phyloP scores from a whole-genome alignment of 2,888 invertebrate genomes.

The Drosophila siamana region DNA sequence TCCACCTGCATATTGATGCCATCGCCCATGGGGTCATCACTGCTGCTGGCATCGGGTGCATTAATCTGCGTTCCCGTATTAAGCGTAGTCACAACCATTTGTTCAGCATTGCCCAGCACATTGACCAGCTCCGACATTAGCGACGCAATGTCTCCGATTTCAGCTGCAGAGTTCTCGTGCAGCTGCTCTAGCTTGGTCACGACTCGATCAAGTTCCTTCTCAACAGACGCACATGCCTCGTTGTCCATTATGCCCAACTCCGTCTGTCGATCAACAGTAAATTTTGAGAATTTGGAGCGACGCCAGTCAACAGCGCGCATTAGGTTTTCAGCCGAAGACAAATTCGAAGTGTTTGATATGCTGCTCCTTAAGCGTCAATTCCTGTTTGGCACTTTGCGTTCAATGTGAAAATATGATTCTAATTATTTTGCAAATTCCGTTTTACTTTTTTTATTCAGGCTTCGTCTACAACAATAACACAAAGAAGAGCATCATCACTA shows the following conservation, averaged over 20 bases:
- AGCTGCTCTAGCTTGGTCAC: conserved; percentile 84
- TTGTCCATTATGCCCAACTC: conserved; percentile 68
- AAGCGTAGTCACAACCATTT: conserved; percentile 75
- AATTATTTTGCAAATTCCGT: neutral
- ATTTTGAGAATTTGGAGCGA: conserved; percentile 61
- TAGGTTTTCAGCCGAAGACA: conserved; percentile 33
- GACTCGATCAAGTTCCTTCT: conserved; percentile 85
- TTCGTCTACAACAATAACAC: conserved; percentile 66
- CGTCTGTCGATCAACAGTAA: conserved; percentile 41
- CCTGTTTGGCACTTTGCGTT: conserved; percentile 8
- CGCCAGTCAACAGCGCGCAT: conserved; percentile 64
- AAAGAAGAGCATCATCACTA: conserved; percentile 64
- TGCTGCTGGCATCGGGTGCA: conserved; percentile 52
- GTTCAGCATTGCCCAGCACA: conserved; percentile 78
- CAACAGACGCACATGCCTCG: conserved; percentile 84
- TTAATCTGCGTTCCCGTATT: conserved; percentile 82
- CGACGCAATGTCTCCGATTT: conserved; percentile 82
- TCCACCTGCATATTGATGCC: conserved; percentile 81
- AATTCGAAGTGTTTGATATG: conserved; percentile 11
- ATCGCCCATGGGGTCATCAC: conserved; percentile 79
- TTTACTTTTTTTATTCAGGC: conserved; percentile 48
- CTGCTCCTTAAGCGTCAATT: neutral
- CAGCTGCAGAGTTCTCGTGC: conserved; percentile 82
- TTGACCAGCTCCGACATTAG: conserved; percentile 82
- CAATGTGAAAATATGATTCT: neutral